Conservation (phyloP, 2,888 invertebrate genomes). For the Drosophila picticornis region DNA sequence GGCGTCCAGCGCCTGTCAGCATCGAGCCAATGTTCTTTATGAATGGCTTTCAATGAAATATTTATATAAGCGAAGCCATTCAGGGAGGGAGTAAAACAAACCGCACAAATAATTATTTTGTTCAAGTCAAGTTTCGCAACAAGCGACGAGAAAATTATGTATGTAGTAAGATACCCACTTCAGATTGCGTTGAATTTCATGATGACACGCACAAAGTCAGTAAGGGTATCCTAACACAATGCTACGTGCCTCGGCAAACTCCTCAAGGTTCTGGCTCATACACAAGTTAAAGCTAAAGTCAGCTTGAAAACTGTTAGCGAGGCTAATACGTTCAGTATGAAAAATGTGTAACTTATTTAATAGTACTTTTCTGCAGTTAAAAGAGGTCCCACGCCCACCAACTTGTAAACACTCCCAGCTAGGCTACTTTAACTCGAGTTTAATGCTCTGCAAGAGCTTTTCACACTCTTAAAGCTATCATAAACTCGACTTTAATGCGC, state of each 20-base stretch:
- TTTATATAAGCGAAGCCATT: constrained; percentile 70
- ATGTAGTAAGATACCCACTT: not conserved
- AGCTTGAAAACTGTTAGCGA: constrained; percentile 15
- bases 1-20: constrained; percentile 57
- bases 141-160: constrained; percentile 13
- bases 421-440: not conserved
- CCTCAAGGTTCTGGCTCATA: not conserved
- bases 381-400: not conserved
- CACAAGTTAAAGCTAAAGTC: constrained; percentile 22
- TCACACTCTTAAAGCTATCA: not conserved
- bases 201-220: constrained; percentile 33
- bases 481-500: not conserved
- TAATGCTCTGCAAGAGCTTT: not conserved
- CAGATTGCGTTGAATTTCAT: constrained; percentile 1
- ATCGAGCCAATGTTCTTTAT: constrained; percentile 53
- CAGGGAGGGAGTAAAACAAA: constrained; percentile 31
- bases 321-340: constrained; percentile 8
- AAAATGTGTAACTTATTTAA: constrained; percentile 11
- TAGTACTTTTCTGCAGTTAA: not conserved
- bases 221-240: constrained; percentile 26
- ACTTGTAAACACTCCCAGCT: not conserved
- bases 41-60: constrained; percentile 76
- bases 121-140: constrained; percentile 17
- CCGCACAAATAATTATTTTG: constrained; percentile 40
- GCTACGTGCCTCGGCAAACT: constrained; percentile 37